Base-by-base conservation (phyloP, 1,140 invertebrate species). In the Notospermus geniculatus region DNA sequence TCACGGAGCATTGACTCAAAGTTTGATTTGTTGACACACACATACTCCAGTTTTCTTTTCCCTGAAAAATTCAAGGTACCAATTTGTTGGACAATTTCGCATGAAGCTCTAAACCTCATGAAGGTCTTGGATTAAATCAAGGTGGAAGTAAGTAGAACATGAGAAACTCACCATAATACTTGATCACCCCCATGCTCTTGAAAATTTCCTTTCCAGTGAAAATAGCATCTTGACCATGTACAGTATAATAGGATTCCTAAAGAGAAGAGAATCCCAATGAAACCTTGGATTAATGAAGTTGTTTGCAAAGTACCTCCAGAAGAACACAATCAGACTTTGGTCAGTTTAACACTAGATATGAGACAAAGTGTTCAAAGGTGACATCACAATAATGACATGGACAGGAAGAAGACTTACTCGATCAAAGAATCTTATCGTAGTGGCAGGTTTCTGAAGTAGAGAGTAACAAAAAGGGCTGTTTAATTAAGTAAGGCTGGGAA, bases 1-100 rank as follows among this genome's bases (percentile, higher is more conserved):
- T 95, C 91, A 29, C 88, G 84, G 23, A 95, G 83, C 57, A 94
- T 88, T 19, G 86, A 83, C 77, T 96, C 92, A 82, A 94, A 95
- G 71, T 92, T 89, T 62, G 84, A 83, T 77, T 90, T 91, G 60
- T 88, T 92, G 0, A 97, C 73, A 30, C 89, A 86, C 0, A 93
- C 81, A 65, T 90, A 93, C 62, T 91, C 87, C 0, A 91, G 75
- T 71, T 87, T 87, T 28, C 87, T 86, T 13, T 60, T 63, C 5
- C 78, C 83, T 82, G 53, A 46, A 64, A 68, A 58, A 55, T 43
- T 13, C 39, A 43, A 13, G 11, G 39, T 11, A 19, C 39, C 11
- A 43, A 11, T 13, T n/a, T n/a, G n/a, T n/a, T 13, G 11, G 39
- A 43, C 11, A n/a, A n/a, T n/a, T n/a, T 43, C 19, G 19, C 39